Base-by-base conservation (phyloP, 2,797 vertebrate genomes). In the Rhabdophis nuchalis region DNA sequence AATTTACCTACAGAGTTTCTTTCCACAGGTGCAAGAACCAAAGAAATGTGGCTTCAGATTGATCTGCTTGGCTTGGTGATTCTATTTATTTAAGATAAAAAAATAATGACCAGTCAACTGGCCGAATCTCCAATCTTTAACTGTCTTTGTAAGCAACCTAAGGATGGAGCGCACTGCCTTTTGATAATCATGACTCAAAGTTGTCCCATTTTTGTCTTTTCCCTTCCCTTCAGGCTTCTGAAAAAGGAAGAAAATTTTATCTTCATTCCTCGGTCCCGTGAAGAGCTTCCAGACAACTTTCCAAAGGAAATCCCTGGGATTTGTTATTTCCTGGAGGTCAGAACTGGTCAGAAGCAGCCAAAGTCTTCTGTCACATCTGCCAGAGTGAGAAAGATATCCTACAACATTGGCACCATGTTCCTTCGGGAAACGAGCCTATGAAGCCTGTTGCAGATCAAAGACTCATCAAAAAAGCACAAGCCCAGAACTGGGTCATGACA, bases 321-420 rank as follows among this genome's bases (percentile, higher is more conserved):
- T 91, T 99, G 99, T 97, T 99, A 99, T 97, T 99, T 99, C 97
- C 98, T 99, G 92, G 99, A 99, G 97, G 98, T 98, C 88, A 99
- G 98, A 93, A 99, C 98, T 85, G 98, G 98, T 93, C 98, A 98
- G 95, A 99, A 99, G 96, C 98, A 98, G 0, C 97, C 97, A 92
- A 98, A 98, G 95, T 97, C 98, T 95, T 98, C 99, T 10, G 95
- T 98, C 92, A 98, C 98, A 41, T 98, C 98, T 64, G 98, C 98
- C 88, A 98, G 98, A 97, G 98, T 99, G 96, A 99, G 98, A 96
- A 99, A 99, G 96, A 98, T 99, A 95, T 99, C 99, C 94, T 99
- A 99, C 98, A 99, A 98, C 98, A 99, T 99, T 4, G 99, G 99
- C 95, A 99, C 99, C 96, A 99, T 99, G 99, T 99, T 99, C 97